Percentiles rank a stretch among this genome's conserved stretches.
Evolutionary conservation across 2,113 vertebrate species (phyloP).

Genomic region (Menidia beryllina): DNA sequence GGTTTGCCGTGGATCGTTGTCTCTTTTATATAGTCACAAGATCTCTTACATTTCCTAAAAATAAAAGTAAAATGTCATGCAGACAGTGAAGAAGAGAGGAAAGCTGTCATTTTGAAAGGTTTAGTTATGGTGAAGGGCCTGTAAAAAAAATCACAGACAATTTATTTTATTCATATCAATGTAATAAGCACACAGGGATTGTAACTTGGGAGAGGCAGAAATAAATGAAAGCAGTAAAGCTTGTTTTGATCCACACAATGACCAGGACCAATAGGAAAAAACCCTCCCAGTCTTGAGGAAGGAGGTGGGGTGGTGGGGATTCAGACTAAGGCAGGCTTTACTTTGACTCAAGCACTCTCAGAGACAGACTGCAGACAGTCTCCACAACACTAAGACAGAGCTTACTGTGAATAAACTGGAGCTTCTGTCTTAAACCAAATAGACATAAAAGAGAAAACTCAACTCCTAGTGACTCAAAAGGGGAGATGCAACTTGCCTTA

Average conservation of each 20-base stretch:
- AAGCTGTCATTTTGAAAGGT: slow-evolving; percentile 20
- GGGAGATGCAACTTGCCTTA: slow-evolving; percentile 4
- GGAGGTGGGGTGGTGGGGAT: slow-evolving; percentile 77
- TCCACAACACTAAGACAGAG: slow-evolving; percentile 44
- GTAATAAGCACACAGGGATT: slow-evolving; percentile 34
- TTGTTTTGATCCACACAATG: slow-evolving; percentile 81
- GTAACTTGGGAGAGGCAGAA: slow-evolving; percentile 27
- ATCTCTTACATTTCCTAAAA: slow-evolving; percentile 19
- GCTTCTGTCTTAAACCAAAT: slow-evolving; percentile 26
- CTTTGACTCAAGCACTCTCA: slow-evolving; percentile 64
- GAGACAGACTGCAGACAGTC: slow-evolving; percentile 66
- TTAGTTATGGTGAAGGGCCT: slow-evolving; percentile 13
- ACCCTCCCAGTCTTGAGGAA: slow-evolving; percentile 80
- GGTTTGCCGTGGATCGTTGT: slow-evolving; percentile 34
- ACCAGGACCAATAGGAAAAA: slow-evolving; percentile 86
- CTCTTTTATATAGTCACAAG: slow-evolving; percentile 25
- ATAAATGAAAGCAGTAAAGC: slow-evolving; percentile 52
- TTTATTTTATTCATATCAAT: slow-evolving; percentile 8
- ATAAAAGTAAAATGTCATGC: slow-evolving; percentile 27
- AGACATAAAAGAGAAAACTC: slow-evolving; percentile 16
- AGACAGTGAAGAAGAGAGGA: slow-evolving; percentile 10
- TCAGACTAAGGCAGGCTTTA: slow-evolving; percentile 74
- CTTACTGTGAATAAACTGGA: slow-evolving; percentile 44
- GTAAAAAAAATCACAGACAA: slow-evolving; percentile 32
- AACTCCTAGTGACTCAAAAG: slow-evolving; percentile 7